Evolutionary conservation across 1,140 invertebrate genomes (phyloP).

Genomic region (Drosophila watanabei): DNA sequence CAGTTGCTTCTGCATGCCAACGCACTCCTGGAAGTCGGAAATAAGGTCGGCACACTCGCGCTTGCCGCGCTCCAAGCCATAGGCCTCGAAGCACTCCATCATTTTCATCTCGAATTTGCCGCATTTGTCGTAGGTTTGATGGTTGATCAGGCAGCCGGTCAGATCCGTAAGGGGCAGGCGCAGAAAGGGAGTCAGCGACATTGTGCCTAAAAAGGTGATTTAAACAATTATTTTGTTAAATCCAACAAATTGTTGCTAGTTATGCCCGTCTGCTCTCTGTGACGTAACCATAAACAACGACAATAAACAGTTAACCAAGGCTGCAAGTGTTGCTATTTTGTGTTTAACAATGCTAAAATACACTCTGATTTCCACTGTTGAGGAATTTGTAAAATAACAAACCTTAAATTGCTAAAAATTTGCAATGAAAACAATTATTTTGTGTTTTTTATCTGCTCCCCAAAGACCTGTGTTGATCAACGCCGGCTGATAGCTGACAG

Average conservation of each 20-base stretch:
- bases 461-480: constrained; percentile 9
- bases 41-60: constrained; percentile 88
- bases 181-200: constrained; percentile 88
- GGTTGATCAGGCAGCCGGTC: constrained; percentile 87
- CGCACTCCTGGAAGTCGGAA: constrained; percentile 90
- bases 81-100: constrained; percentile 91
- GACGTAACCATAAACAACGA: constrained; percentile 74
- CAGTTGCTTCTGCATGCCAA: constrained; percentile 87
- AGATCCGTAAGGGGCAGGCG: constrained; percentile 90
- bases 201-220: constrained; percentile 42
- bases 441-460: constrained; percentile 25
- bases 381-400: neutral
- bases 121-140: constrained; percentile 88
- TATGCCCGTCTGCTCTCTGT: constrained; percentile 27
- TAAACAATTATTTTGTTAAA: neutral
- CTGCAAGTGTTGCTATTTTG: neutral
- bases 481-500: constrained; percentile 6
- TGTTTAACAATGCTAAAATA: neutral
- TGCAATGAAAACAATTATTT: constrained; percentile 47
- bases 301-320: neutral
- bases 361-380: no score
- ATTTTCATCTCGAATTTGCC: constrained; percentile 89
- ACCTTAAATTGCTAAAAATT: constrained; percentile 55
- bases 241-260: neutral
- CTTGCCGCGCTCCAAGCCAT: constrained; percentile 88